Evolutionary conservation across 1,140 invertebrate species (phyloP).

Genomic region (Doryteuthis pealeii): DNA sequence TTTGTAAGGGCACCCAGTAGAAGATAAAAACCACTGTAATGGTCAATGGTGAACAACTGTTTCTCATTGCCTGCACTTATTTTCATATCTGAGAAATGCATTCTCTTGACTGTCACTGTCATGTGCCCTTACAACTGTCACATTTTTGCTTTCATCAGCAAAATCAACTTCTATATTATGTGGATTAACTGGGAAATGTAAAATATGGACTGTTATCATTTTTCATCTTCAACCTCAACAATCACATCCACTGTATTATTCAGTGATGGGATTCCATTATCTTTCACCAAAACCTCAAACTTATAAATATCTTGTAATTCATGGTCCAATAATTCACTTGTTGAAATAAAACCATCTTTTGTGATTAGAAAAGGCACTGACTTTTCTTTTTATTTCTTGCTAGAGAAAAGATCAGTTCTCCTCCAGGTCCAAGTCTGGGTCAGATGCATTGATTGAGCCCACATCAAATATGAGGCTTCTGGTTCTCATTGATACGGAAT

Average conservation of each 20-base stretch:
- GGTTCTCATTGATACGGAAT: constrained; percentile 2
- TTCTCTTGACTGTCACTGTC: no score
- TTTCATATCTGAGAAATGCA: no score
- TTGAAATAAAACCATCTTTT: constrained; percentile 23
- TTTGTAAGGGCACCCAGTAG: no score
- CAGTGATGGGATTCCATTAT: constrained; percentile 19
- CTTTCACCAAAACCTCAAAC: constrained; percentile 21
- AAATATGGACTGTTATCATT: constrained; percentile 29
- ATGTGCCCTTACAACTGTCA: no score
- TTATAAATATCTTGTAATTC: constrained; percentile 22
- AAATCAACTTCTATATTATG: no score
- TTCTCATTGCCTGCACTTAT: no score
- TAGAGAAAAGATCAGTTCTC: constrained; percentile 31
- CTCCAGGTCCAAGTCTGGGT: constrained; percentile 39
- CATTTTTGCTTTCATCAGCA: no score
- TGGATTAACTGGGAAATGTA: constrained; percentile 17
- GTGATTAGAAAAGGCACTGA: constrained; percentile 23
- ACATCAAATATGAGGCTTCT: background rate
- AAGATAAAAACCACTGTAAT: no score
- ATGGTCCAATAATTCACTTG: constrained; percentile 21
- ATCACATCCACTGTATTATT: constrained; percentile 22
- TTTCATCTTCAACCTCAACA: constrained; percentile 22
- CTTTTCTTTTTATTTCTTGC: background rate
- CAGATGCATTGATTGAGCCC: constrained; percentile 32
- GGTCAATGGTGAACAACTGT: no score